Conservation (phyloP, 2,113 vertebrate genomes). For the Ardeotis arabs region DNA sequence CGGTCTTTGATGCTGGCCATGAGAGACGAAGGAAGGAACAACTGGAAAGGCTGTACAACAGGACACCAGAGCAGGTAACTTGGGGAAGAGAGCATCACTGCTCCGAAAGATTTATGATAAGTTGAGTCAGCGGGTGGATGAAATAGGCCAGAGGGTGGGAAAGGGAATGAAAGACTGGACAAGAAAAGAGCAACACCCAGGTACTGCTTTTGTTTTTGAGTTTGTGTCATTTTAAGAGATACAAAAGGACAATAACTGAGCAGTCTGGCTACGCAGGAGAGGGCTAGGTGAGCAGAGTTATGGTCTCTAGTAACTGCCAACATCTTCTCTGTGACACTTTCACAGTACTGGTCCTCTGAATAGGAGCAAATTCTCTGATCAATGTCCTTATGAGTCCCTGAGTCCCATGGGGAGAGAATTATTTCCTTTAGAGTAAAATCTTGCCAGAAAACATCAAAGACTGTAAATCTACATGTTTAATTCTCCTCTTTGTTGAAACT, state of each 20-base stretch:
- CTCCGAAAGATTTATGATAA: background rate
- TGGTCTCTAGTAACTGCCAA: background rate
- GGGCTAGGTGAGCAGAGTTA: background rate
- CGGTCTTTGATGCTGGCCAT: conserved; percentile 94
- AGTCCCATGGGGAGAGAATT: background rate
- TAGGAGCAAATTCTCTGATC: background rate
- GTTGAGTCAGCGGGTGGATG: background rate
- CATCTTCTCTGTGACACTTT: background rate
- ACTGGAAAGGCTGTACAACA: conserved; percentile 94
- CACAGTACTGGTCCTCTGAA: background rate
- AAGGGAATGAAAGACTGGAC: background rate
- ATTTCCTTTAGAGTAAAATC: background rate
- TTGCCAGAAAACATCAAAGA: background rate
- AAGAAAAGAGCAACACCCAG: background rate
- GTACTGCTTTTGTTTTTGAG: background rate
- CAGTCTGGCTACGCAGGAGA: background rate
- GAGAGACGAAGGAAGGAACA: conserved; percentile 96
- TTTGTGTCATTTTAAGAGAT: background rate
- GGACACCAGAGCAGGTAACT: conserved; percentile 94
- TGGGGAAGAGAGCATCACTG: background rate
- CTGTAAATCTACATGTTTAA: background rate
- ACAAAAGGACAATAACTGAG: background rate
- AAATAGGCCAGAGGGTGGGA: background rate
- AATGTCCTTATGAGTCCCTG: background rate
- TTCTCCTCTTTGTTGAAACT: background rate